Percentiles rank a stretch among this genome's conserved stretches.
These are phyloP conservation scores for Triplophysa tibetana DNA, from an alignment of 2,113 vertebrate genomes.

Conservation along the genomic window DNA sequence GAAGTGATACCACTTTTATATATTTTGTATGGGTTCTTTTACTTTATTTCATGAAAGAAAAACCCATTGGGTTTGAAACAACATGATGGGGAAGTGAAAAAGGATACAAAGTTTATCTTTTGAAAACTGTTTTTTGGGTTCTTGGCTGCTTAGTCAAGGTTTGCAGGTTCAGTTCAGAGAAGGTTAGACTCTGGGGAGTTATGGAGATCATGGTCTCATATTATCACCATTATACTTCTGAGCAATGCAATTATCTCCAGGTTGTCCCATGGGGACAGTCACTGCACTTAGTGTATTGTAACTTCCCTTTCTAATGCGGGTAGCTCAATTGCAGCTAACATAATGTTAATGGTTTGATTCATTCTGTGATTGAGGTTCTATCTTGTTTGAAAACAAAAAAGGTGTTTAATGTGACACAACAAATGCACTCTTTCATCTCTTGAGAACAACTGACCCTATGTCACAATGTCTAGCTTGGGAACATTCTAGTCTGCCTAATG, in stretches of 20 bases:
- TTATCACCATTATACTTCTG: not conserved
- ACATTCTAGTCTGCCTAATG: not conserved
- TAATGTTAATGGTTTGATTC: not conserved
- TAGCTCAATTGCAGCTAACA: not conserved
- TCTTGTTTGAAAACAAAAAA: not conserved
- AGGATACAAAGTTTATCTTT: no score
- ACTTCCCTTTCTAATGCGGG: not conserved
- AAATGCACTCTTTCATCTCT: not conserved
- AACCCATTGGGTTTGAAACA: no score
- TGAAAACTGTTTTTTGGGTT: not conserved
- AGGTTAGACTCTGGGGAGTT: no score
- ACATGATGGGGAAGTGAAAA: no score
- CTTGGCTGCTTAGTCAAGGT: not conserved
- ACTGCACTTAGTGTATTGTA: slow-evolving; percentile 2
- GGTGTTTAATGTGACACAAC: not conserved
- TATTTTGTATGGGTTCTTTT: no score
- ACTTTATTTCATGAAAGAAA: no score
- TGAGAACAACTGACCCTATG: slow-evolving; percentile 6
- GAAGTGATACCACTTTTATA: no score
- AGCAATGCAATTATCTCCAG: not conserved
- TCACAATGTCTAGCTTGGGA: not conserved
- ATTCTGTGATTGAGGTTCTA: not conserved
- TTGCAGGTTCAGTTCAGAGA: not conserved
- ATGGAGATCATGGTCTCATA: not conserved
- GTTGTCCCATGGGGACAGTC: not conserved